Evolutionary conservation across 2,113 vertebrate genomes (phyloP).

Genomic region (Mus spicilegus): DNA sequence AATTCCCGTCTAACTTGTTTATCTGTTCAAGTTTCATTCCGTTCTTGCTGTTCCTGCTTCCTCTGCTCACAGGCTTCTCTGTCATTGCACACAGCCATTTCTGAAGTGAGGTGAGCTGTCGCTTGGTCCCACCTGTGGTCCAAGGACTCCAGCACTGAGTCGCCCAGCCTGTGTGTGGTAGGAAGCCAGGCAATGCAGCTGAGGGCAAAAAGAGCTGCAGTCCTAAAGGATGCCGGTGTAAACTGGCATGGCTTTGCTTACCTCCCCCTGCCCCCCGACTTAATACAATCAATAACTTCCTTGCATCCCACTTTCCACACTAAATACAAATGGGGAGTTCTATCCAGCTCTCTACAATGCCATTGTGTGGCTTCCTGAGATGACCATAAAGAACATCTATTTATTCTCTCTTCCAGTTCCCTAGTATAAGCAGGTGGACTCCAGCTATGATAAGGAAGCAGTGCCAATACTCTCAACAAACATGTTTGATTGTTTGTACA

Average conservation of each 20-base stretch:
- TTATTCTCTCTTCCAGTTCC: background rate
- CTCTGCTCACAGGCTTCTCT: background rate
- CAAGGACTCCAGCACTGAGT: background rate
- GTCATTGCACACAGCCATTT: background rate
- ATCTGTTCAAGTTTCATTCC: background rate
- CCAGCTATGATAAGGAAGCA: constrained; percentile 28
- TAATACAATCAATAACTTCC: background rate
- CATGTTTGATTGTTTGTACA: background rate
- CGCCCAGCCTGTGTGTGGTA: background rate
- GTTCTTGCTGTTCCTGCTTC: background rate
- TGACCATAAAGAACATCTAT: rapidly evolving
- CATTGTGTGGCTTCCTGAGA: background rate
- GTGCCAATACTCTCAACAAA: constrained; percentile 67
- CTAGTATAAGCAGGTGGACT: constrained; percentile 57
- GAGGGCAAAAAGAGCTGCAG: background rate
- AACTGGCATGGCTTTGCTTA: rapidly evolving
- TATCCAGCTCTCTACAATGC: constrained; percentile 50
- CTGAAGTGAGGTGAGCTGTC: constrained; percentile 5
- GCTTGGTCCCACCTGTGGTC: background rate
- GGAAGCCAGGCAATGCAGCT: background rate
- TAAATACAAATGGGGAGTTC: background rate
- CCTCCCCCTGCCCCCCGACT: background rate
- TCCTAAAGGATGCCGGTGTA: background rate
- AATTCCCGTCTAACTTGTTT: constrained; percentile 22
- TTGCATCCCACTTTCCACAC: constrained; percentile 48